Conservation (phyloP, 2,888 invertebrate species). For the Polyommatus icarus region DNA sequence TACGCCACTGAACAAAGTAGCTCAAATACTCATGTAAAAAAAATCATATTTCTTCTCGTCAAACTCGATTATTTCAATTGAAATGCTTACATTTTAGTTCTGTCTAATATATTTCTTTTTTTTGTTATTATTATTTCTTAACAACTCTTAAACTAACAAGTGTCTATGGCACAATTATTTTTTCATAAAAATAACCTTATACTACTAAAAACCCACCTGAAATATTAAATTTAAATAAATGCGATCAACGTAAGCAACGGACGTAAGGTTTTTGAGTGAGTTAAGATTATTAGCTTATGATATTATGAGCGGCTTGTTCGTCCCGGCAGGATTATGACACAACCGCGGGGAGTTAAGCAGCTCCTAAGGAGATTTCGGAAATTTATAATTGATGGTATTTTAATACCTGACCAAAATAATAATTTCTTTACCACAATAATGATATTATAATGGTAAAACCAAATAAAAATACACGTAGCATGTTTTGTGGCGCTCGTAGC, state of each 20-base stretch:
- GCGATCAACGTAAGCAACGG: constrained; percentile 78
- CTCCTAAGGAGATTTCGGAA: constrained; percentile 53
- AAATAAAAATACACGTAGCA: background rate
- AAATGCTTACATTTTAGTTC: too few relatives aligned
- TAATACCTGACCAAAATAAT: background rate
- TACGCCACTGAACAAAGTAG: background rate
- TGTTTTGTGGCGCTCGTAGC: background rate
- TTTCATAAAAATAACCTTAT: background rate
- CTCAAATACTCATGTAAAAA: too few relatives aligned
- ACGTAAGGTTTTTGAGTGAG: constrained; percentile 80
- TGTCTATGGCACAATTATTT: too few relatives aligned
- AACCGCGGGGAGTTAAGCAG: constrained; percentile 74
- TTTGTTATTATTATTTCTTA: too few relatives aligned
- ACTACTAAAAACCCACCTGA: background rate
- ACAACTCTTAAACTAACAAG: too few relatives aligned
- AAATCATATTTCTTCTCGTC: too few relatives aligned
- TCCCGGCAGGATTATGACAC: constrained; percentile 76
- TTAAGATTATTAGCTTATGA: constrained; percentile 80
- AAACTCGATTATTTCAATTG: too few relatives aligned
- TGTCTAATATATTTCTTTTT: too few relatives aligned
- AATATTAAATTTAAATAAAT: constrained; percentile 53
- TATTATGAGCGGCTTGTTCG: constrained; percentile 77
- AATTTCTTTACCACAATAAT: background rate
- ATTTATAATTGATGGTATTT: constrained; percentile 16
- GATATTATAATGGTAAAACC: background rate